These are phyloP conservation scores for Menidia beryllina DNA, from an alignment of 2,113 vertebrate genomes.

Conservation along the genomic window DNA sequence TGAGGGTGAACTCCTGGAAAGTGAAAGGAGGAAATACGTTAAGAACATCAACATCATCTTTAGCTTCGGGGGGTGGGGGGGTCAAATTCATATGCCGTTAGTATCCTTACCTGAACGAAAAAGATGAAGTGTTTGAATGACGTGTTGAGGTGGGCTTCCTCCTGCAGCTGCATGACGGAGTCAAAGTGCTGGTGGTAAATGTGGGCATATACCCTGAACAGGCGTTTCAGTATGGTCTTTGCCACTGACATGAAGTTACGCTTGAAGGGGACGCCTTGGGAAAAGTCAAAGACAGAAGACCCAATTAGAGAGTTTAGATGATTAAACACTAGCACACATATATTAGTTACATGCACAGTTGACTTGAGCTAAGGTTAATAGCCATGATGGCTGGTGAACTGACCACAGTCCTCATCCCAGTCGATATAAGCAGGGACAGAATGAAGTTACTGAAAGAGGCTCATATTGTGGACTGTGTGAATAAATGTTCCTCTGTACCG, in stretches of 20 bases:
- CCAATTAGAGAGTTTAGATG: not conserved
- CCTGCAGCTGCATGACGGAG: conserved; percentile 95
- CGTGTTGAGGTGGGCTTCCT: conserved; percentile 97
- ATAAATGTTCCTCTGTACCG: no score
- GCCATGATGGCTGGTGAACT: no score
- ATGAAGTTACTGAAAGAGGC: no score
- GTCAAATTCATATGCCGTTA: no score
- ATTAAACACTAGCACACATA: not conserved
- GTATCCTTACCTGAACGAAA: conserved; percentile 89
- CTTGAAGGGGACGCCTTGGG: conserved; percentile 92
- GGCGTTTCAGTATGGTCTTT: conserved; percentile 96
- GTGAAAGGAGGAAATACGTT: not conserved
- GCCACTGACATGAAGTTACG: conserved; percentile 98
- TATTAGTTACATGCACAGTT: not conserved
- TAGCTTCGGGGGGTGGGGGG: no score
- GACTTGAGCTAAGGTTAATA: not conserved
- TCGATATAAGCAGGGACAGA: no score
- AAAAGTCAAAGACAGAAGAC: not conserved
- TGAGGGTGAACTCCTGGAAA: conserved; percentile 94
- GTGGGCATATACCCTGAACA: conserved; percentile 96
- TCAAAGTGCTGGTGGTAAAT: conserved; percentile 99
- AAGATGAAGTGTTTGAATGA: conserved; percentile 99
- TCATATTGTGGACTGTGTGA: no score
- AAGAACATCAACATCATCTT: no score
- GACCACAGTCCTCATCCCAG: no score